Conservation (phyloP, 2,888 invertebrate species). For the Hemithea aestivaria region DNA sequence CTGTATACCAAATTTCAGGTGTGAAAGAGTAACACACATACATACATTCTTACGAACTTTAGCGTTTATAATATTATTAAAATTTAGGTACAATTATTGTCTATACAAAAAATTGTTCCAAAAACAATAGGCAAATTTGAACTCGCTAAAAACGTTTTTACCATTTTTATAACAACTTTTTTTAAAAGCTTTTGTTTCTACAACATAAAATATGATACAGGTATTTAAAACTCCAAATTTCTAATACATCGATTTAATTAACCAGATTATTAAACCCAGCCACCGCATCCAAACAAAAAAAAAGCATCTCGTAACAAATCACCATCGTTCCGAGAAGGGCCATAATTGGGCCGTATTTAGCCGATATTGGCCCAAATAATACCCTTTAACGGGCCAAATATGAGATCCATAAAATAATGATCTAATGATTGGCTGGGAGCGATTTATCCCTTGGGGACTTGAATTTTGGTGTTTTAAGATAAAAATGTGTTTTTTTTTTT, state of each 20-base stretch:
- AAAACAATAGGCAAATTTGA: too few relatives aligned
- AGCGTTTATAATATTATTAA: too few relatives aligned
- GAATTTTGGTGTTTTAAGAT: too few relatives aligned
- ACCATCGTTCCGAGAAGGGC: slow-evolving; percentile 36
- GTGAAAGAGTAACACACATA: too few relatives aligned
- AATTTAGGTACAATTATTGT: too few relatives aligned
- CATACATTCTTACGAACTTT: too few relatives aligned
- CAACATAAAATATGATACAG: background rate
- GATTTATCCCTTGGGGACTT: slow-evolving; percentile 5
- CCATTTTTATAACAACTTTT: too few relatives aligned
- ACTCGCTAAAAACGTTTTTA: too few relatives aligned
- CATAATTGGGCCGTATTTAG: slow-evolving; percentile 30
- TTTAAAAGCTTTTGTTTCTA: too few relatives aligned
- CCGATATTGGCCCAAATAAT: slow-evolving; percentile 59
- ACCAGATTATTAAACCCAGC: slow-evolving; percentile 6
- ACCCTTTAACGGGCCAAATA: slow-evolving; percentile 59
- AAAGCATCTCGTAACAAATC: slow-evolving; percentile 33
- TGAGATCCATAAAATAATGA: slow-evolving; percentile 72
- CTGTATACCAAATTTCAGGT: too few relatives aligned
- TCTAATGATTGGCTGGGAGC: slow-evolving; percentile 43
- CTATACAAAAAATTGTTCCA: too few relatives aligned
- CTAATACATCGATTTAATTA: slow-evolving; percentile 3
- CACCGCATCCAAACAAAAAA: slow-evolving; percentile 19
- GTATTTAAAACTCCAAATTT: background rate
- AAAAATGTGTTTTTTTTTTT: too few relatives aligned